Evolutionary conservation across 2,888 invertebrate species (phyloP).

Genomic region (Melieria picta): DNA sequence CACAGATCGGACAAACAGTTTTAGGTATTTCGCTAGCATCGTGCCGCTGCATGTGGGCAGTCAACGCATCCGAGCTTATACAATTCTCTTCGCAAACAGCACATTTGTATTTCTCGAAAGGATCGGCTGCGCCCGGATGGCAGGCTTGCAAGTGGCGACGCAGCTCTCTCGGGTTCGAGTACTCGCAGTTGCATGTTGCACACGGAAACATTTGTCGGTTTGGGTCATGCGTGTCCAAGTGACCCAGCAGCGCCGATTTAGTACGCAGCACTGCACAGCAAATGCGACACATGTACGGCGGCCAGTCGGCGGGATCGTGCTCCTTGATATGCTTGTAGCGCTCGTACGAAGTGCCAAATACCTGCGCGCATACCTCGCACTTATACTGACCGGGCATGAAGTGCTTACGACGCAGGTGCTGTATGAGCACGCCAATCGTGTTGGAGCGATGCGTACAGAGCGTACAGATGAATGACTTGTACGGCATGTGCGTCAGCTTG

Average conservation of each 20-base stretch:
- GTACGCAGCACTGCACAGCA: constrained; percentile 30
- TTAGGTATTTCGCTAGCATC: no score
- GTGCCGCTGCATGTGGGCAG: no score
- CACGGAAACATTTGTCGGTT: constrained; percentile 23
- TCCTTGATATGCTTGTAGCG: constrained; percentile 36
- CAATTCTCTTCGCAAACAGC: no score
- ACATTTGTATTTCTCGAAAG: no score
- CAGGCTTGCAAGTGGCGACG: constrained; percentile 10
- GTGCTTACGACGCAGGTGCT: constrained; percentile 38
- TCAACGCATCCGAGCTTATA: no score
- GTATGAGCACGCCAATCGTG: constrained; percentile 29
- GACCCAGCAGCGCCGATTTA: not conserved
- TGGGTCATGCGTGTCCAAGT: constrained; percentile 33
- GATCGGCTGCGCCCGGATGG: not conserved
- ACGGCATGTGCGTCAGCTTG: constrained; percentile 40
- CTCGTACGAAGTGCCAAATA: constrained; percentile 28
- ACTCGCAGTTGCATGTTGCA: constrained; percentile 23
- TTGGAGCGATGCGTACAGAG: constrained; percentile 36
- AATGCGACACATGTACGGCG: constrained; percentile 34
- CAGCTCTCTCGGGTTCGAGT: constrained; percentile 10
- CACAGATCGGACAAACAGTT: no score
- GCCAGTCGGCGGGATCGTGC: constrained; percentile 38
- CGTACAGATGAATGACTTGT: constrained; percentile 40
- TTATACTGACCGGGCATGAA: constrained; percentile 34
- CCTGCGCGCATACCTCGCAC: constrained; percentile 33